Base-by-base conservation (phyloP, 1,140 invertebrate genomes). In the Drosophila tropicalis region DNA sequence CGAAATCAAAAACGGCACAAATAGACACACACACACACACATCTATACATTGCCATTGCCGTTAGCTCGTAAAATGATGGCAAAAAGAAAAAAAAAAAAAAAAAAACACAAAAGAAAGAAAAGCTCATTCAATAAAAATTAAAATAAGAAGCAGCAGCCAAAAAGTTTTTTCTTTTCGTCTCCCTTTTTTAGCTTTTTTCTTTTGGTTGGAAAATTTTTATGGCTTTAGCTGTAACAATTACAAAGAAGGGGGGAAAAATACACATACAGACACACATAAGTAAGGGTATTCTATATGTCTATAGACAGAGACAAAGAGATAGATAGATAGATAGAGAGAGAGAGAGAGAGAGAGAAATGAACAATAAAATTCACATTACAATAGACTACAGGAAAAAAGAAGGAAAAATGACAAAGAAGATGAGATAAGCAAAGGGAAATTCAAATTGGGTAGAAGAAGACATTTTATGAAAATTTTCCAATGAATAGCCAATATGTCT, bases 121-220 rank as follows among this genome's bases (percentile, higher is more conserved):
- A 67, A 67, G 19, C 29, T 55, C 40, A 66, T 47, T 67, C 80
- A 79, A 83, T 83, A 83, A 83, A 83, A 83, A 78, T 85, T 78
- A 80, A 84, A 80, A 84, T 84, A 73, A 77, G 72, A 68, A 81
- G 65, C 70, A 79, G 73, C 71, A 85, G 70, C 69, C 77, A 29
- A 74, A 74, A 67, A 77, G 63, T 70, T 75, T 78, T 67, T 60
- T 32, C 36, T 40, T 13, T 22, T 51, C 60, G n/a, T 22, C 25
- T 60, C 13, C 32, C 57, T 73, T 60, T 25, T 25, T 25, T n/a
- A n/a, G n/a, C n/a, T n/a, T 25, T 41, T 44, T 60, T 63, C 15
- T 29, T 29, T 29, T 29, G 29, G 32, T n/a, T 70, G 41, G 15
- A 56, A 57, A 19, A 63, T 75, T 78, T 78, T 75, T 78, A 78